These are phyloP conservation scores for Macaca fascicularis DNA, from an alignment of 2,113 vertebrate genomes.

Conservation along the genomic window DNA sequence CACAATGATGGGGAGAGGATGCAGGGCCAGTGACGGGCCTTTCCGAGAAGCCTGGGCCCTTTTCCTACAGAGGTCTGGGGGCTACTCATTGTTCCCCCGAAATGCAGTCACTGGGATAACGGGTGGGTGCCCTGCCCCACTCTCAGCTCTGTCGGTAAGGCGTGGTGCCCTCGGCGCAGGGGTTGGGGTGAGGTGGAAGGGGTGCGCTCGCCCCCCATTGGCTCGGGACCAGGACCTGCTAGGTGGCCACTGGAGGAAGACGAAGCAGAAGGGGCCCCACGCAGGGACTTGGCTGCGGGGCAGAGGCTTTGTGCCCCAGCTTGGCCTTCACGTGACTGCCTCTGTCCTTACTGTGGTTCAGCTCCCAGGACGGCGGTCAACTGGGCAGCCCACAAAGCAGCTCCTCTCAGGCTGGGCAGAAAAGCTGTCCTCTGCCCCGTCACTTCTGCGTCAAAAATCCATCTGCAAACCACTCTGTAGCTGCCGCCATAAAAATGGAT, in stretches of 20 bases:
- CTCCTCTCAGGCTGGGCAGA: accelerated
- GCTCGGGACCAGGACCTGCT: background rate
- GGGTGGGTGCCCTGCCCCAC: accelerated
- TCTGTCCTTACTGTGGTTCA: background rate
- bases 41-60: accelerated
- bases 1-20: accelerated
- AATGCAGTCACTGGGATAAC: background rate
- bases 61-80: accelerated
- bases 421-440: accelerated
- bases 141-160: background rate
- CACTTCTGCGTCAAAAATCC: background rate
- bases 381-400: accelerated
- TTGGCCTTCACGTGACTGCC: background rate
- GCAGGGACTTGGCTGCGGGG: too few relatives aligned
- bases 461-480: background rate
- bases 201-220: accelerated
- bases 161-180: accelerated
- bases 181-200: background rate
- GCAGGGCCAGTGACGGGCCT: background rate
- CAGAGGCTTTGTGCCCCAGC: accelerated
- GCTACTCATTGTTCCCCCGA: accelerated
- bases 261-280: too few relatives aligned
- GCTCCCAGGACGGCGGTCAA: accelerated
- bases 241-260: background rate
- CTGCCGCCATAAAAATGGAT: accelerated